Evolutionary conservation across 2,888 invertebrate species (phyloP).

Genomic region (Pegoplata infirma): DNA sequence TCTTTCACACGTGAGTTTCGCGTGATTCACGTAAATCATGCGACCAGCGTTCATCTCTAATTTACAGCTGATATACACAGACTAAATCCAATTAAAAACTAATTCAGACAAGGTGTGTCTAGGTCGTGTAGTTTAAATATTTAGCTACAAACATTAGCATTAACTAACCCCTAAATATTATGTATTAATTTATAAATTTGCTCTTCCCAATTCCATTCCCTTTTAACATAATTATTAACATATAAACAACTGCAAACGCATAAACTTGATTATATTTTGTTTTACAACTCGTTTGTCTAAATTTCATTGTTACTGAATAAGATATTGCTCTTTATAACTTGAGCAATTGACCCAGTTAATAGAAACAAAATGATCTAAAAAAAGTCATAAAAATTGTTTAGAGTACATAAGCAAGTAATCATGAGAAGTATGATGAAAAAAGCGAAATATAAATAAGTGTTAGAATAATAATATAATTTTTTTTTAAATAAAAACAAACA

Average conservation of each 20-base stretch:
- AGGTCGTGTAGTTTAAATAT: no score
- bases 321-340: conserved; percentile 24
- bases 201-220: background rate
- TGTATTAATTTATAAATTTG: no score
- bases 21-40: no score
- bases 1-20: no score
- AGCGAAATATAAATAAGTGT: background rate
- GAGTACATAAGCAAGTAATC: conserved; percentile 16
- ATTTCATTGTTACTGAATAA: background rate
- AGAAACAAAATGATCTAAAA: conserved; percentile 33
- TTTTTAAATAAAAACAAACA: no score
- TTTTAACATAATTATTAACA: background rate
- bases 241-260: background rate
- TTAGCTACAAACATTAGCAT: no score
- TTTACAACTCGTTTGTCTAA: background rate
- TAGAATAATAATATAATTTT: conserved; percentile 9
- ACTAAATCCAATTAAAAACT: no score
- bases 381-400: conserved; percentile 11
- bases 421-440: conserved; percentile 19
- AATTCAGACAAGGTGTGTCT: no score
- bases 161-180: no score
- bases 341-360: conserved; percentile 56
- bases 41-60: no score
- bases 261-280: background rate
- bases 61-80: no score